Conservation (phyloP, 2,113 vertebrate genomes). For the Ammospiza nelsoni region DNA sequence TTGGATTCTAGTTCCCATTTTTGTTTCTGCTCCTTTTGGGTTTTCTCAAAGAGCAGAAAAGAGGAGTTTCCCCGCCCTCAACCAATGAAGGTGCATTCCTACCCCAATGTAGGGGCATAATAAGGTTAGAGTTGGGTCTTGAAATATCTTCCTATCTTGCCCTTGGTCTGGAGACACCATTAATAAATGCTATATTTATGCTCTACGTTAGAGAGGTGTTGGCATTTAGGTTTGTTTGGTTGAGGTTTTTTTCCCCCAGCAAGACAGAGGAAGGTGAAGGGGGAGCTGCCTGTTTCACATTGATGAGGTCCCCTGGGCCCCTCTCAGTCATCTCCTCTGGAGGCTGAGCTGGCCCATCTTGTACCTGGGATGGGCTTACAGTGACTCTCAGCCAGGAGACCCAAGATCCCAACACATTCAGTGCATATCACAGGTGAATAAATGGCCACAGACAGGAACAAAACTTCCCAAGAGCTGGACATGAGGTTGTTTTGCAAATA, state of each 20-base stretch:
- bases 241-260: not conserved
- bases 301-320: not conserved
- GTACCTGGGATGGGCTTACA: not conserved
- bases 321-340: not conserved
- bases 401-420: fast-evolving
- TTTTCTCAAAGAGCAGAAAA: not conserved
- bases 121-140: not conserved
- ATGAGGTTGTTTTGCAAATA: not conserved
- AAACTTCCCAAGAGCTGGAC: too few species aligned
- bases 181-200: not conserved
- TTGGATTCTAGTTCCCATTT: not conserved
- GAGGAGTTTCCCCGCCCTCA: too few species aligned
- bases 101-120: not conserved
- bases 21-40: not conserved
- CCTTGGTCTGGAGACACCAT: not conserved
- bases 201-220: not conserved
- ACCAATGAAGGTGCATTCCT: not conserved
- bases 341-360: not conserved
- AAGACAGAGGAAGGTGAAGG: too few species aligned
- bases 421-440: not conserved
- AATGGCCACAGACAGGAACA: not conserved
- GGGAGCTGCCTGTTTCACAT: not conserved
- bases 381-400: not conserved
- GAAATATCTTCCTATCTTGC: not conserved
- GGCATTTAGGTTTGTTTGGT: not conserved